phyloP scores from a whole-genome alignment of 1,140 invertebrate genomes.

The Pseudomyrmex flavicornis region DNA sequence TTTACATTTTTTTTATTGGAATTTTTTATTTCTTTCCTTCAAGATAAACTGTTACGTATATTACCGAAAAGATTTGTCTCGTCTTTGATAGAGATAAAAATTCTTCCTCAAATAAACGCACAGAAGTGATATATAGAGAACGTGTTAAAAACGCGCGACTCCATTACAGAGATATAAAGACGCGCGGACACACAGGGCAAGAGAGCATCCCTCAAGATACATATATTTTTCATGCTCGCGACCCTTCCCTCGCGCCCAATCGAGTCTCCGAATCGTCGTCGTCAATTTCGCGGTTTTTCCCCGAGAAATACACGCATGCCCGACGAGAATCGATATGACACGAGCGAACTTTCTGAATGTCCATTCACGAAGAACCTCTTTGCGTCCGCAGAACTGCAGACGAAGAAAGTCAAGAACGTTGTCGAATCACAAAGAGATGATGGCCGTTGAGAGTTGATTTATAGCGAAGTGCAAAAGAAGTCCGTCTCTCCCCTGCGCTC shows the following conservation, averaged over 20 bases:
- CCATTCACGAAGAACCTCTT: neutral
- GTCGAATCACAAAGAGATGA: constrained; percentile 61
- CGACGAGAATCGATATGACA: neutral
- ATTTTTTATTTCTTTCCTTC: no score
- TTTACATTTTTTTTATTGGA: no score
- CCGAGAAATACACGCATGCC: neutral
- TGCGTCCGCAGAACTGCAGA: constrained; percentile 24
- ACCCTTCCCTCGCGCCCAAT: neutral
- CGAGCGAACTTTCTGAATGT: constrained; percentile 17
- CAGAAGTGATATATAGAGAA: no score
- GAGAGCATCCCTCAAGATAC: neutral
- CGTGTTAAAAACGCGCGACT: no score
- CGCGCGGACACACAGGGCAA: no score
- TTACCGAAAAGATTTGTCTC: no score
- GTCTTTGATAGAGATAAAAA: no score
- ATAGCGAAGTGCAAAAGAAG: constrained; percentile 42
- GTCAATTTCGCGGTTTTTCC: constrained; percentile 3
- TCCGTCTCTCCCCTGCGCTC: neutral
- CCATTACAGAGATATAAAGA: neutral
- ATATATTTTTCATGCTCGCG: neutral
- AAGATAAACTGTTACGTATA: no score
- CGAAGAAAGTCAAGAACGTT: constrained; percentile 55
- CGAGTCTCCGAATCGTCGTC: neutral
- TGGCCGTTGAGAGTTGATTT: constrained; percentile 56
- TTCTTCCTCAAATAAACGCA: no score